phyloP scores from a whole-genome alignment of 2,888 invertebrate genomes.

The Crematogaster levior region DNA sequence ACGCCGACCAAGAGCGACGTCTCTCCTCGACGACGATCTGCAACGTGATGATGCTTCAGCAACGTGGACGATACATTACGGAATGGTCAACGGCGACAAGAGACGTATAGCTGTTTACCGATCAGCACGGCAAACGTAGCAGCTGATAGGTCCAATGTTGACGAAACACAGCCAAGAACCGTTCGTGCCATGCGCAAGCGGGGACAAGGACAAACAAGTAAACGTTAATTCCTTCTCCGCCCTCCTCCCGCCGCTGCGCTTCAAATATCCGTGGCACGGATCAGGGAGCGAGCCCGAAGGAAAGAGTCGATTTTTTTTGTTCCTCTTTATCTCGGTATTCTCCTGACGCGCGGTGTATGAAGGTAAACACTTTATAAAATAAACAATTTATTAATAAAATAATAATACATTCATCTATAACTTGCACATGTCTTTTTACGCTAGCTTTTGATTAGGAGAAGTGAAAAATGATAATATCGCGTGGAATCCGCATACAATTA shows the following conservation, averaged over 20 bases:
- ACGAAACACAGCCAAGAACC: background rate
- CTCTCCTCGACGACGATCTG: background rate
- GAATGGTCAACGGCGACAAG: background rate
- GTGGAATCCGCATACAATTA: conserved; percentile 49
- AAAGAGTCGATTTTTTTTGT: background rate
- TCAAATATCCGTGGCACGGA: background rate
- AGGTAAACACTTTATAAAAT: conserved; percentile 75
- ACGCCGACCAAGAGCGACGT: background rate
- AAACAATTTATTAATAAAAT: conserved; percentile 81
- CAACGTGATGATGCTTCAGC: background rate
- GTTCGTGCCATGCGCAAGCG: conserved; percentile 9
- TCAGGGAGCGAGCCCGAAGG: background rate
- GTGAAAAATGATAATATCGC: conserved; percentile 71
- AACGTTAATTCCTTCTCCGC: background rate
- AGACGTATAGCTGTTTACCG: background rate
- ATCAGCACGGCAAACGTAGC: background rate
- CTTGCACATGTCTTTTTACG: conserved; percentile 65
- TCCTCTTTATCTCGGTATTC: background rate
- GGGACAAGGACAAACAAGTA: background rate
- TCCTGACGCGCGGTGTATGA: background rate
- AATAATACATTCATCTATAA: conserved; percentile 78
- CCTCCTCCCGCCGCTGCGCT: too few species aligned
- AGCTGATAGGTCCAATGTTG: background rate
- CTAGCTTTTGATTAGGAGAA: conserved; percentile 74
- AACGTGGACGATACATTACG: background rate